These are phyloP conservation scores for Poecile montanus DNA, from an alignment of 2,797 vertebrate species.

Conservation along the genomic window DNA sequence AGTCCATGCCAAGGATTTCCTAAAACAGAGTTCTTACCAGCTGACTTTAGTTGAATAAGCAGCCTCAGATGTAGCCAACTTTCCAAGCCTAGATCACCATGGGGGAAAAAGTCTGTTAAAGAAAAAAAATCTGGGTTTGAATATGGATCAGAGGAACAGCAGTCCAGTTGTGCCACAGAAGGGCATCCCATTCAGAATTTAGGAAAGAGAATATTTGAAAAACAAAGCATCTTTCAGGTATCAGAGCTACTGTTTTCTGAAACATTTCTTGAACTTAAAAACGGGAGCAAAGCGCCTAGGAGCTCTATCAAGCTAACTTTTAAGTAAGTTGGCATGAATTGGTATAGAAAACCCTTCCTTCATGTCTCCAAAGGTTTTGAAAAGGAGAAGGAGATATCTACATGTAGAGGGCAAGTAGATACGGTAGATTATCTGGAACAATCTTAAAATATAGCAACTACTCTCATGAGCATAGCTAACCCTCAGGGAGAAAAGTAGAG, in stretches of 20 bases:
- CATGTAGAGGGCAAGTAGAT: background rate
- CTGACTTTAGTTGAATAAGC: background rate
- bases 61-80: background rate
- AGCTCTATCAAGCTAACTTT: background rate
- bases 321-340: background rate
- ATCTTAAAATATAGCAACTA: background rate
- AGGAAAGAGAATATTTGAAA: slow-evolving; percentile 16
- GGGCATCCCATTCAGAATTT: background rate
- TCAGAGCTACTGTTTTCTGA: background rate
- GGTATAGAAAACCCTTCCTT: background rate
- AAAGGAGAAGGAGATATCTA: background rate
- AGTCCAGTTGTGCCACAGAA: background rate
- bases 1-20: background rate
- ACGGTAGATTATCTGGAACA: background rate
- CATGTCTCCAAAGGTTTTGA: background rate
- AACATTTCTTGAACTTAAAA: background rate
- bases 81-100: background rate
- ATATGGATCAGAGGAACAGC: background rate
- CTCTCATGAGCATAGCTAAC: background rate
- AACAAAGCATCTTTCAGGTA: background rate
- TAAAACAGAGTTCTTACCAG: background rate
- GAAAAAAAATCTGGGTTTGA: background rate
- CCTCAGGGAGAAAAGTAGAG: background rate
- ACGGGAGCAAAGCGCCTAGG: background rate
- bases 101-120: background rate